Conservation (phyloP, 2,113 vertebrate species). For the Drymodes brunneopygia region DNA sequence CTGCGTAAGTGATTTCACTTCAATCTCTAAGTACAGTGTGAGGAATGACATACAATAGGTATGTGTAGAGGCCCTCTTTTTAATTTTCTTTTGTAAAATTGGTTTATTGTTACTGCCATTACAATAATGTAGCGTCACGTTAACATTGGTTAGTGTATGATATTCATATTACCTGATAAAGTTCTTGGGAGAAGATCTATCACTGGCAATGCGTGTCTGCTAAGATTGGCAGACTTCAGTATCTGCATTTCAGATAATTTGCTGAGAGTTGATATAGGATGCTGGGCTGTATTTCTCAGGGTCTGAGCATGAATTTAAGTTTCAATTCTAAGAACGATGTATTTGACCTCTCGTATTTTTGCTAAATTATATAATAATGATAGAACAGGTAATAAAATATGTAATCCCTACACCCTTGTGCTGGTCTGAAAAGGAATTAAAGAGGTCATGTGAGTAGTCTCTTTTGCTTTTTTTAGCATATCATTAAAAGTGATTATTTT, state of each 20-base stretch:
- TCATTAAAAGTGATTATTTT: background rate
- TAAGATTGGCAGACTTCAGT: rapidly evolving
- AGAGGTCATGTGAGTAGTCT: background rate
- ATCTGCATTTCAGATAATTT: background rate
- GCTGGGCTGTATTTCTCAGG: background rate
- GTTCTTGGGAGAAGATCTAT: background rate
- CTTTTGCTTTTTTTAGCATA: background rate
- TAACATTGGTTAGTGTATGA: background rate
- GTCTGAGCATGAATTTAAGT: background rate
- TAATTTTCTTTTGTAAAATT: background rate
- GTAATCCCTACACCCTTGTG: background rate
- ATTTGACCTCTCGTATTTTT: background rate
- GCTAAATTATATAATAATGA: background rate
- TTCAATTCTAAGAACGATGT: background rate
- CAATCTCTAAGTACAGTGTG: background rate
- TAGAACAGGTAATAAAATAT: background rate
- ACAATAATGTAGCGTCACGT: background rate
- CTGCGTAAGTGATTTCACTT: background rate
- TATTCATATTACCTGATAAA: background rate
- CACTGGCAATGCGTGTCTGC: rapidly evolving
- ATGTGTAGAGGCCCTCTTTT: background rate
- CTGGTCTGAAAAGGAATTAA: background rate
- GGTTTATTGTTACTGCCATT: background rate
- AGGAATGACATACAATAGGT: background rate
- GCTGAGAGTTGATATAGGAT: background rate